Evolutionary conservation across 2,797 vertebrate species (phyloP).

Genomic region (Enteromius thamalakanensis): DNA sequence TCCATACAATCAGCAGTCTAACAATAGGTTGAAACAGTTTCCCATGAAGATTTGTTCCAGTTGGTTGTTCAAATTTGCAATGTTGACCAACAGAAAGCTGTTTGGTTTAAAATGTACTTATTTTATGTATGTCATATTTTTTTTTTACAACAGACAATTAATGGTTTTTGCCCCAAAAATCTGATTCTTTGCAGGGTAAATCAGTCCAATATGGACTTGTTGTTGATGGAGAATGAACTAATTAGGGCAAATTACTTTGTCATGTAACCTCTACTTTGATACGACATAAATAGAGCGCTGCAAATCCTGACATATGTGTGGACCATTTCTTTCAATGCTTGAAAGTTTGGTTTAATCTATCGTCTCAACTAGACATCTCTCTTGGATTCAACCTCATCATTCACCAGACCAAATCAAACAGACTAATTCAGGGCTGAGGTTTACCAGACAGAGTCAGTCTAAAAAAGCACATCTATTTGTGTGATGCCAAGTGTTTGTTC

Average conservation of each 20-base stretch:
- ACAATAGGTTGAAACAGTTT: neutral
- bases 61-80: neutral
- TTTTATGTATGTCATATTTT: neutral
- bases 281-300: neutral
- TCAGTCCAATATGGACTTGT: neutral
- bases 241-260: slow-evolving; percentile 2
- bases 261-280: neutral
- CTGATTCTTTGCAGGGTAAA: neutral
- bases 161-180: neutral
- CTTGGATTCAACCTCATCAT: slow-evolving; percentile 9
- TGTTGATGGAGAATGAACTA: neutral
- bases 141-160: neutral
- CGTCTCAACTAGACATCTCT: slow-evolving; percentile 24
- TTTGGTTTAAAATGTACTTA: neutral
- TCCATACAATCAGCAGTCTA: neutral
- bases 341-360: slow-evolving; percentile 16
- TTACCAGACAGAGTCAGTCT: slow-evolving; percentile 30
- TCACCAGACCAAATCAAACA: slow-evolving; percentile 21
- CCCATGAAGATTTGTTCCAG: neutral
- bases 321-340: slow-evolving; percentile 21
- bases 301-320: slow-evolving; percentile 25
- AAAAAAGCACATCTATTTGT: slow-evolving; percentile 31
- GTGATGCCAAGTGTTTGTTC: slow-evolving; percentile 11
- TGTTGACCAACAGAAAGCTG: neutral
- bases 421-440: slow-evolving; percentile 27